Percentiles rank a stretch among this genome's conserved stretches.
Evolutionary conservation across 2,113 vertebrate genomes (phyloP).

Genomic region (Apteryx owenii): DNA sequence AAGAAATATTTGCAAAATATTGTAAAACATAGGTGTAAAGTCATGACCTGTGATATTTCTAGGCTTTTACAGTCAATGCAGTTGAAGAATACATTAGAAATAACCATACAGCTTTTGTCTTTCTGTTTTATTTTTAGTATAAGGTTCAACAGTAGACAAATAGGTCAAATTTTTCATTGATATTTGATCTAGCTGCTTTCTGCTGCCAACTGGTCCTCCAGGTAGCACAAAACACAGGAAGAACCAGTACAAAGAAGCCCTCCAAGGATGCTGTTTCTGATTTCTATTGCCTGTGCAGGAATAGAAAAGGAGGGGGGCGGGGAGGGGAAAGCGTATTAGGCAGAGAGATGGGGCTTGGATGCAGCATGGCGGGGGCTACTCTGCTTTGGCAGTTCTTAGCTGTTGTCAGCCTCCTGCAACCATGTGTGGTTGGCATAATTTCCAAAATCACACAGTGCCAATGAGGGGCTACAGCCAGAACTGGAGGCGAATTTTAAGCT

Average conservation of each 20-base stretch:
- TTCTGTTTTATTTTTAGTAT: background rate
- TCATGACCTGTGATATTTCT: background rate
- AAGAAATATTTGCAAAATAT: background rate
- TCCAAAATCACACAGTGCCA: background rate
- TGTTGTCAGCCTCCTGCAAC: background rate
- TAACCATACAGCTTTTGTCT: background rate
- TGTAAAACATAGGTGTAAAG: background rate
- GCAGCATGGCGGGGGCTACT: background rate
- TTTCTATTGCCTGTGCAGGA: background rate
- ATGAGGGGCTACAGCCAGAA: background rate
- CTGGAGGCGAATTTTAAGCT: background rate
- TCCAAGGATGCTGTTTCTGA: background rate
- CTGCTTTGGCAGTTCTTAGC: background rate
- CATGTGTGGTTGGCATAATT: background rate
- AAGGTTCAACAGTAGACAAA: background rate
- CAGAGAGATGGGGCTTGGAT: background rate
- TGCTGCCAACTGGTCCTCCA: background rate
- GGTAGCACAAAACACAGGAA: rapidly evolving
- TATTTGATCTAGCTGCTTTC: background rate
- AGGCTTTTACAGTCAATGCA: background rate
- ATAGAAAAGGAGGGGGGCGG: background rate
- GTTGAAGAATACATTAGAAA: background rate
- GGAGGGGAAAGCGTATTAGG: background rate
- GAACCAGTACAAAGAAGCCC: background rate
- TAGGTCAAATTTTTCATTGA: background rate